Evolutionary conservation across 2,888 invertebrate genomes (phyloP).

Genomic region (Gymnosoma rotundatum): DNA sequence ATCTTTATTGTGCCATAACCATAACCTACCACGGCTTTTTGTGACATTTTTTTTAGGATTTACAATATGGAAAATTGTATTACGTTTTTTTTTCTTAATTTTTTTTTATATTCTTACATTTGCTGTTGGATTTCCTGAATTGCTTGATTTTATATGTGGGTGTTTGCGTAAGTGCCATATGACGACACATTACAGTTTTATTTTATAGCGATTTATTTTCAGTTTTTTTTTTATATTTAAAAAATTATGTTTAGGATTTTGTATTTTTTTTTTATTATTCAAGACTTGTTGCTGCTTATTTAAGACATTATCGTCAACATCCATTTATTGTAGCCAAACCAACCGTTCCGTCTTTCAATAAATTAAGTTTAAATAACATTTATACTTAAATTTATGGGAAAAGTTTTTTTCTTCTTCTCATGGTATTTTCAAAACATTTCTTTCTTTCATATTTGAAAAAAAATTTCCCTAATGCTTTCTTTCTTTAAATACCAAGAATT

Average conservation of each 20-base stretch:
- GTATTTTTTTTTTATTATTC: conserved; percentile 3
- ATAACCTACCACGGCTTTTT: conserved; percentile 36
- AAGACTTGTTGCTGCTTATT: conserved; percentile 61
- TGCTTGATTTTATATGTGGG: background rate
- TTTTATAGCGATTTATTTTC: conserved; percentile 51
- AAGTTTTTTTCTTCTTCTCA: conserved; percentile 39
- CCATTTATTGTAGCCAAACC: conserved; percentile 38
- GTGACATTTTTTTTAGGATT: conserved; percentile 44
- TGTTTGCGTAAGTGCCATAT: conserved; percentile 42
- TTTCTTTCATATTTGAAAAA: conserved; percentile 28
- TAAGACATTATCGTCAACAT: conserved; percentile 56
- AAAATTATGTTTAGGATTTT: background rate
- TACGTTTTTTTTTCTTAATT: conserved; percentile 35
- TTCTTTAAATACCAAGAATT: conserved; percentile 2
- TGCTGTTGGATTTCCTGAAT: background rate
- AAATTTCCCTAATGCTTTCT: conserved; percentile 30
- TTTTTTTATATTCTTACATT: background rate
- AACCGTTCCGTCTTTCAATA: conserved; percentile 56
- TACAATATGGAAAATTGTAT: conserved; percentile 55
- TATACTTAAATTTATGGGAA: conserved; percentile 65
- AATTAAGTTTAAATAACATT: conserved; percentile 65
- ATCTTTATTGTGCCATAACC: background rate
- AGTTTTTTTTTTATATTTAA: background rate
- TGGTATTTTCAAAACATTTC: conserved; percentile 30
- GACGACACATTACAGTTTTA: conserved; percentile 58